Evolutionary conservation across 2,888 invertebrate species (phyloP).

Genomic region (Saturnia pavonia): DNA sequence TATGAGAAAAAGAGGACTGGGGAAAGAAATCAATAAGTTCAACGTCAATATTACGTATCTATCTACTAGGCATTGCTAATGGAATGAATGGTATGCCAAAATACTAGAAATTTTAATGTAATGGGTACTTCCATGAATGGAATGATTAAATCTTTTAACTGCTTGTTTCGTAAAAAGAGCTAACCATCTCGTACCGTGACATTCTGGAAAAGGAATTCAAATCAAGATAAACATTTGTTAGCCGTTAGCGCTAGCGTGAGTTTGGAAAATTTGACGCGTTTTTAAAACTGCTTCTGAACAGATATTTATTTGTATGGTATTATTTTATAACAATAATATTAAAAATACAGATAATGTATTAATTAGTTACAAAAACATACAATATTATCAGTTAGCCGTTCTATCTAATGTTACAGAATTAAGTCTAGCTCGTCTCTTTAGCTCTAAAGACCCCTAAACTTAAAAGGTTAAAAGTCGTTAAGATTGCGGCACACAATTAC

Average conservation of each 20-base stretch:
- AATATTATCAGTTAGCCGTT: no score
- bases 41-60: background rate
- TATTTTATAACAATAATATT: background rate
- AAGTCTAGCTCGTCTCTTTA: background rate
- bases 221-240: slow-evolving; percentile 18
- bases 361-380: no score
- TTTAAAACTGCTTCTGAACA: background rate
- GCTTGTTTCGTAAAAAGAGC: background rate
- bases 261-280: slow-evolving; percentile 9
- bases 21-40: background rate
- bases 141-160: slow-evolving; percentile 19
- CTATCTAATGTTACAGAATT: background rate
- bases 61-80: background rate
- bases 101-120: background rate
- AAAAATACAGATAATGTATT: background rate
- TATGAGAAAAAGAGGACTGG: background rate
- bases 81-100: background rate
- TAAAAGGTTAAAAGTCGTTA: no score
- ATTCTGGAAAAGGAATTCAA: slow-evolving; percentile 21
- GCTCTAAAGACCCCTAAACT: no score
- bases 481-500: background rate
- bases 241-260: background rate
- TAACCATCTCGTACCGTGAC: slow-evolving; percentile 18
- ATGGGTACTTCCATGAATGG: slow-evolving; percentile 24
- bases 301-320: background rate